These are phyloP conservation scores for Muscicapa striata DNA, from an alignment of 2,797 vertebrate genomes.

Conservation along the genomic window DNA sequence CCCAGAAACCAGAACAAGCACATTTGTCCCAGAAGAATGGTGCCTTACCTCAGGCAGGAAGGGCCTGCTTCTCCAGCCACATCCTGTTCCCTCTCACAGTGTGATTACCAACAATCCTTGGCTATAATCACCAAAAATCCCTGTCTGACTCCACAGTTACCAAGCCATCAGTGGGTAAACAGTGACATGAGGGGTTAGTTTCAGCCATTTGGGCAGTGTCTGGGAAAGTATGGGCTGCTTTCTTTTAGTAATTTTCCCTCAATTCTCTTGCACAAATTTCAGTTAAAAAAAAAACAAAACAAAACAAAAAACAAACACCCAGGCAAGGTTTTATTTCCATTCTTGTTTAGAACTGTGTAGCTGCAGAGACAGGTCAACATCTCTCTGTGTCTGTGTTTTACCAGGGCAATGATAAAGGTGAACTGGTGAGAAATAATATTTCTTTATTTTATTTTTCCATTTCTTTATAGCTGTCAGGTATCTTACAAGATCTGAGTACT, in stretches of 20 bases:
- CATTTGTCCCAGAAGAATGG: neutral
- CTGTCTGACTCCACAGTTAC: neutral
- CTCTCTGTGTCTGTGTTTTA: neutral
- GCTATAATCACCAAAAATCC: neutral
- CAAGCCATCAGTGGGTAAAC: neutral
- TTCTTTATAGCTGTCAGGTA: neutral
- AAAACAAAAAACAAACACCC: no score
- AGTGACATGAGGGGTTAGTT: neutral
- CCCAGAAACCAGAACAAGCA: neutral
- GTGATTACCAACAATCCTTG: neutral
- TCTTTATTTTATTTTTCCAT: neutral
- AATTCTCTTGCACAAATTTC: neutral
- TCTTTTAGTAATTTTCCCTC: neutral
- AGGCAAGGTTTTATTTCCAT: neutral
- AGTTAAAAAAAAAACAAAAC: no score
- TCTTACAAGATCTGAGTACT: neutral
- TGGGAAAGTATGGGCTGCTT: neutral
- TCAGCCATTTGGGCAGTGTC: neutral
- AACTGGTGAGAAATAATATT: neutral
- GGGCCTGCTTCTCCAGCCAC: neutral
- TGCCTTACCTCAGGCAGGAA: no score
- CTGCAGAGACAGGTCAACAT: neutral
- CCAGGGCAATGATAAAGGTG: neutral
- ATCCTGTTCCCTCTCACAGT: neutral
- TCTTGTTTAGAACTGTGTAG: neutral